These are phyloP conservation scores for Rhynchotus rufescens DNA, from an alignment of 2,797 vertebrate species.

Conservation along the genomic window DNA sequence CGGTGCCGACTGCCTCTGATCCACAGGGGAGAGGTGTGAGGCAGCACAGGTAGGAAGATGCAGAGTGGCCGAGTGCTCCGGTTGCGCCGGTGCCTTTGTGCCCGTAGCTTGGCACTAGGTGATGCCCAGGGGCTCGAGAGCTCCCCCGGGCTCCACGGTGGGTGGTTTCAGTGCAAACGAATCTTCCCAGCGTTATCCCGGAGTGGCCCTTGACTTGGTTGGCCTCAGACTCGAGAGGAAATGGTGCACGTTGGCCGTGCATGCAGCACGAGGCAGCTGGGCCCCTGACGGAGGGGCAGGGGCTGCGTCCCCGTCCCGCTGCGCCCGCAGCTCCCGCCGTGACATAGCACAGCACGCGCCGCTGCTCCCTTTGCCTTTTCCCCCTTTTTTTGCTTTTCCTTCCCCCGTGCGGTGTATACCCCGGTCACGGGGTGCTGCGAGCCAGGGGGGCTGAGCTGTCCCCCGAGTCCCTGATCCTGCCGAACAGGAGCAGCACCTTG, in stretches of 20 bases:
- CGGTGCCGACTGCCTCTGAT: background rate
- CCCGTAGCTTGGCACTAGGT: background rate
- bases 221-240: background rate
- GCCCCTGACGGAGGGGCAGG: too few species aligned
- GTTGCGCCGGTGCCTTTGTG: background rate
- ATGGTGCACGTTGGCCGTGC: rapidly evolving
- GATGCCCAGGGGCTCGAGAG: background rate
- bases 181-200: background rate
- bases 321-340: background rate
- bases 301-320: background rate
- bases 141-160: background rate
- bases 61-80: background rate
- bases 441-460: background rate
- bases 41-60: background rate
- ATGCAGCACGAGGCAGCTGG: background rate
- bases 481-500: background rate
- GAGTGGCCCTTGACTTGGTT: background rate
- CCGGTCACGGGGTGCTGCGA: background rate
- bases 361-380: background rate
- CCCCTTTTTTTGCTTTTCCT: background rate
- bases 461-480: background rate
- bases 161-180: background rate
- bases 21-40: background rate
- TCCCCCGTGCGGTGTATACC: rapidly evolving
- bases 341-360: background rate